Base-by-base conservation (phyloP, 1,140 invertebrate genomes). In the Mya arenaria region DNA sequence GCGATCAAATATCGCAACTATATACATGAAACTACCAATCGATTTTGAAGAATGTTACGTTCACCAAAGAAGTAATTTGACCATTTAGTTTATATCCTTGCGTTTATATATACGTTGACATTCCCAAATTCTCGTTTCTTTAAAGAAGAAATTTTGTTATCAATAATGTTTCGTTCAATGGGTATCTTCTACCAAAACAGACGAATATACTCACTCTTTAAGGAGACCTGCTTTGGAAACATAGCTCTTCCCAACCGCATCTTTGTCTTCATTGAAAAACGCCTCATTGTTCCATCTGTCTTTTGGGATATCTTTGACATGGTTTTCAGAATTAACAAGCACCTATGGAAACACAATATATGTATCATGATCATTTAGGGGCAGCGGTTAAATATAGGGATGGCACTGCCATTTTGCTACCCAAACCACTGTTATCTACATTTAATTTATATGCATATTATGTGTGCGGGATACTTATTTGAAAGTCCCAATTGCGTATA, bases 301-400 rank as follows among this genome's bases (percentile, higher is more conserved):
- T 17, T 44, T 44, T 13, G 87, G 85, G 10, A 90, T 85, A n/a
- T 89, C 86, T 1, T 75, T 75, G 28, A 90, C 86, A 34, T 90
- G 89, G 60, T 89, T 87, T 65, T 90, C 89, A 4, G 88, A 87
- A 56, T 90, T 88, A 10, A 83, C 63, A 6, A 90, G 84, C 68
- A 89, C 68, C 19, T 13, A 78, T 78, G 73, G 55, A 44, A 5
- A 69, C 32, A n/a, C 75, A n/a, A 28, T 78, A 30, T n/a, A n/a
- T n/a, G n/a, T n/a, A n/a, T n/a, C n/a, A n/a, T n/a, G n/a, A n/a
- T n/a, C n/a, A n/a, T n/a, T n/a, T n/a, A n/a, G n/a, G n/a, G n/a
- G 8, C 58, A 60, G 34, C 75, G 44, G 17, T 28, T 39, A 8
- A 82, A 37, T 19, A 65, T 52, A 30, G 19, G n/a, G n/a, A n/a